Evolutionary conservation across 2,888 invertebrate genomes (phyloP).

Genomic region (Agrochola circellaris): DNA sequence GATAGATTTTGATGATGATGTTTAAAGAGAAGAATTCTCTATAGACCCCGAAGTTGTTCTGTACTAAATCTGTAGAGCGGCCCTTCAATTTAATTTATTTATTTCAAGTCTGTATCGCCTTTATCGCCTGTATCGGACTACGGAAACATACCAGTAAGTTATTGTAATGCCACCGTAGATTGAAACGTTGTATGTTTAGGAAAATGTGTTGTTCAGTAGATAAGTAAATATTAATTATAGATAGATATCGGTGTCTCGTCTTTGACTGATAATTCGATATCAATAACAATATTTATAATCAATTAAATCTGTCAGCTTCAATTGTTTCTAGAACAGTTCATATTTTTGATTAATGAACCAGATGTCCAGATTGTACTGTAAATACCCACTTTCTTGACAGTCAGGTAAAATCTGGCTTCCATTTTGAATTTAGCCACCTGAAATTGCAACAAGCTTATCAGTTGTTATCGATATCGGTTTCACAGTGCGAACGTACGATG

Average conservation of each 20-base stretch:
- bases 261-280: slow-evolving; percentile 53
- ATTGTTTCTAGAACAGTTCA: slow-evolving; percentile 21
- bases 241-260: slow-evolving; percentile 49
- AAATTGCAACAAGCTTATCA: slow-evolving; percentile 37
- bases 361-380: slow-evolving; percentile 11
- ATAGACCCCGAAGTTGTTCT: slow-evolving; percentile 26
- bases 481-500: slow-evolving; percentile 45
- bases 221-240: slow-evolving; percentile 34
- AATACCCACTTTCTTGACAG: not conserved
- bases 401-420: slow-evolving; percentile 18
- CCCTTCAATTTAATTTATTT: slow-evolving; percentile 54
- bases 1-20: slow-evolving; percentile 35
- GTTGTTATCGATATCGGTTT: slow-evolving; percentile 59
- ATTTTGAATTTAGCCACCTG: slow-evolving; percentile 23
- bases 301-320: slow-evolving; percentile 1
- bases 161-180: slow-evolving; percentile 51
- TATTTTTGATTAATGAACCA: slow-evolving; percentile 10
- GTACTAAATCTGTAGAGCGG: slow-evolving; percentile 19
- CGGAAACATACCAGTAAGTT: slow-evolving; percentile 84
- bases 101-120: slow-evolving; percentile 88
- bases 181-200: slow-evolving; percentile 36
- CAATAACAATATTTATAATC: slow-evolving; percentile 55
- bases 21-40: not conserved
- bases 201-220: slow-evolving; percentile 56
- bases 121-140: slow-evolving; percentile 85